These are phyloP conservation scores for Netelia virgata DNA, from an alignment of 2,888 invertebrate genomes.

Conservation along the genomic window DNA sequence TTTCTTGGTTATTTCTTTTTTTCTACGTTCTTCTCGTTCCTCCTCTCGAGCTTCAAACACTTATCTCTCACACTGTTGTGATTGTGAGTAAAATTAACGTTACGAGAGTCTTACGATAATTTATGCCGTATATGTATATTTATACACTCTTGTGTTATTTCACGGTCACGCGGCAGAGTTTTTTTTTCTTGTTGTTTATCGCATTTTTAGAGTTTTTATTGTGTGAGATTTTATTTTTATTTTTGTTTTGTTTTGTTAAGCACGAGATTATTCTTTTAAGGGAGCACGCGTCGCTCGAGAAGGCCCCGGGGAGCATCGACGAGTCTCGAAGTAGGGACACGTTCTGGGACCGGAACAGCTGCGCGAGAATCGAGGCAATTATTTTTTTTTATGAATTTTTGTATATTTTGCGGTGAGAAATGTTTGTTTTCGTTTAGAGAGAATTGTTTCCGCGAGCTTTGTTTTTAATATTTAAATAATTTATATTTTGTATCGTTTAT, in stretches of 20 bases:
- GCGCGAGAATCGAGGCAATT: constrained; percentile 2
- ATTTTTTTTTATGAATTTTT: background rate
- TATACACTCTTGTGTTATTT: background rate
- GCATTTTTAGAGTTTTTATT: background rate
- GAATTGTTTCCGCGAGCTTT: no score
- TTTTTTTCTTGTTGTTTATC: background rate
- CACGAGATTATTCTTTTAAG: constrained; percentile 17
- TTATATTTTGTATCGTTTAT: background rate
- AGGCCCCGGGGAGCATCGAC: constrained; percentile 21
- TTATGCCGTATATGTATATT: background rate
- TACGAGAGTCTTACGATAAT: constrained; percentile 10
- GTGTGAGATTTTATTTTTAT: background rate
- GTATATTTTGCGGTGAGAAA: background rate
- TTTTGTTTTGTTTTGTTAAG: background rate
- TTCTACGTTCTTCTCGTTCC: constrained; percentile 6
- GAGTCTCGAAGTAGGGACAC: background rate
- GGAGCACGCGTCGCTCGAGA: constrained; percentile 28
- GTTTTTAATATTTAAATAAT: no score
- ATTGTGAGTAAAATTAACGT: constrained; percentile 30
- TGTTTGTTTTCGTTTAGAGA: no score
- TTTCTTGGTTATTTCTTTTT: background rate
- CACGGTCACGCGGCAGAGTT: background rate
- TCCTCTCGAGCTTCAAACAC: background rate
- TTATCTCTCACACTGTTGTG: constrained; percentile 23
- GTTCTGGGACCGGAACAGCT: constrained; percentile 14